Base-by-base conservation (phyloP, 2,888 invertebrate species). In the Microlaimidae sp. region DNA sequence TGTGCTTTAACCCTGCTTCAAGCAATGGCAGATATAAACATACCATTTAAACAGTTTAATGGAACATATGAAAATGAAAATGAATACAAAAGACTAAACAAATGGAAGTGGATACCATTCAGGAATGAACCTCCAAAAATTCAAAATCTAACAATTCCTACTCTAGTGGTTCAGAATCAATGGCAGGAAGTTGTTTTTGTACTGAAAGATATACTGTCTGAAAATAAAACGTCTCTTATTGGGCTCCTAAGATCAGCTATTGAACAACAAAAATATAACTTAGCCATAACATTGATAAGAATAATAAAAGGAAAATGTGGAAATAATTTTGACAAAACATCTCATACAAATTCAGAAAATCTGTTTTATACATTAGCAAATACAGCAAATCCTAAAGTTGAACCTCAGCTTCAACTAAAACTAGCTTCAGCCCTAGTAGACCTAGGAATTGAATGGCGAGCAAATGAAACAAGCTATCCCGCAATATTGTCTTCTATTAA, bases 171-270 rank as follows among this genome's bases (percentile, higher is more conserved):
- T 4, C 60, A 64, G 27, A 67, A 70, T 42, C 73, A 74, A 53
- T 71, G 75, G 66, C 74, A 74, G 59, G 75, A 75, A 38, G 68
- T 75, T 19, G 66, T 74, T 43, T 74, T 74, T 61, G 68, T 76
- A 57, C 69, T 76, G 60, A 59, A 76, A 26, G 71, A 71, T 50
- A 63, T 64, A 50, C 60, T 73, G 69, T 70, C 52, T 64, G 70
- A 56, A 65, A 65, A 28, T 66, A 19, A 25, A 5, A 50, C 49
- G 3, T 29, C 53, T 7, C 40, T 61, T 19, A 47, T 56, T 26
- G 51, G 32, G 25, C 40, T 55, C 17, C 61, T 59, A 25, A 59
- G 71, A 69, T 72, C 74, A 52, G 73, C 75, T 1, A 56, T 75
- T 41, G 66, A 66, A 57, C 69, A 71, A 40, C 63, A 65, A 49